Percentiles rank a stretch among this genome's conserved stretches.
Evolutionary conservation across 2,113 vertebrate genomes (phyloP).

Genomic region (Rhizomys pruinosus): DNA sequence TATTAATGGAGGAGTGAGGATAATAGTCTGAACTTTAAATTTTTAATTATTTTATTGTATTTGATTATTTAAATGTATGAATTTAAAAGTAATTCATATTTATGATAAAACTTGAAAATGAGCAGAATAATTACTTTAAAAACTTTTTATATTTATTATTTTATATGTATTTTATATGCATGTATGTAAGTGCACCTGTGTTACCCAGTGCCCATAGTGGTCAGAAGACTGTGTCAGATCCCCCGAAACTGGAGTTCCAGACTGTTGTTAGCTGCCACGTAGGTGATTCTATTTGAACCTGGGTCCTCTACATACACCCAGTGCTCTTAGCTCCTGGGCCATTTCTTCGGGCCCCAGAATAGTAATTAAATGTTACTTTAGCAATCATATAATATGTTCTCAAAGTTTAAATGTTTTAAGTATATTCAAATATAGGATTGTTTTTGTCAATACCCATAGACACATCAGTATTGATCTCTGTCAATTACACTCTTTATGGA

Average conservation of each 20-base stretch:
- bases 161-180: too few species aligned
- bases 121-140: not conserved
- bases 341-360: too few species aligned
- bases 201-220: too few species aligned
- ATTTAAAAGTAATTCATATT: not conserved
- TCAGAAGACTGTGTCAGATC: too few species aligned
- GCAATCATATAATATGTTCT: not conserved
- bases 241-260: too few species aligned
- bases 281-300: too few species aligned
- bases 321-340: too few species aligned
- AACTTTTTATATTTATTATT: too few species aligned
- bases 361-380: not conserved
- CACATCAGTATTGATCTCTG: not conserved
- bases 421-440: not conserved
- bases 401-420: not conserved
- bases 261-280: too few species aligned
- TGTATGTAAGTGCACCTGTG: too few species aligned
- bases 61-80: not conserved
- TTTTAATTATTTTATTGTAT: not conserved
- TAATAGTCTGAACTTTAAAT: constrained; percentile 4
- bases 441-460: not conserved
- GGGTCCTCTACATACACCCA: too few species aligned
- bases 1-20: not conserved
- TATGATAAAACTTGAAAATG: not conserved
- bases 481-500: not conserved